Conservation (phyloP, 2,797 vertebrate species). For the Leuciscus waleckii region DNA sequence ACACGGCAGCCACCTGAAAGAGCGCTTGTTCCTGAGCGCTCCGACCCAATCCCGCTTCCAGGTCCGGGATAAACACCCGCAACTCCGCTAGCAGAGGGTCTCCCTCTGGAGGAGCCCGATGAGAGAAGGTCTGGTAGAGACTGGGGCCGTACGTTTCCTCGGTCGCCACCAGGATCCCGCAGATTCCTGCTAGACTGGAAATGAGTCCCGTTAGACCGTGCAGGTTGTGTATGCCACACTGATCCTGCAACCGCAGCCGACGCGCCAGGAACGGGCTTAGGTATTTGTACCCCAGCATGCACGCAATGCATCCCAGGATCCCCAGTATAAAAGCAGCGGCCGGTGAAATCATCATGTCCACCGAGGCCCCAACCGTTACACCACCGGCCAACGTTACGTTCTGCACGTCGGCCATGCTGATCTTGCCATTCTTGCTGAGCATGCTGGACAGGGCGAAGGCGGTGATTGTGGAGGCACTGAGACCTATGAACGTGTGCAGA, state of each 20-base stretch:
- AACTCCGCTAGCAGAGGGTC: conserved; percentile 72
- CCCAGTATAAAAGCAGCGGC: conserved; percentile 79
- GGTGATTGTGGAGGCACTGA: conserved; percentile 80
- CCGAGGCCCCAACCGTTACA: conserved; percentile 81
- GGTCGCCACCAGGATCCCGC: conserved; percentile 71
- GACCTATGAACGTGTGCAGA: conserved; percentile 86
- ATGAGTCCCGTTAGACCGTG: conserved; percentile 85
- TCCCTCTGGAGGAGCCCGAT: conserved; percentile 70
- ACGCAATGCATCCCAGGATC: conserved; percentile 75
- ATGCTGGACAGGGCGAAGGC: conserved; percentile 82
- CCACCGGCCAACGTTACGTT: conserved; percentile 86
- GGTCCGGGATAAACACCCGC: conserved; percentile 61
- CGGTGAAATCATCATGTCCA: conserved; percentile 82
- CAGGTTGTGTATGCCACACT: conserved; percentile 88
- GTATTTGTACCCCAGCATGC: conserved; percentile 85
- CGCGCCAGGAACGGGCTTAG: conserved; percentile 78
- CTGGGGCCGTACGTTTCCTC: conserved; percentile 72
- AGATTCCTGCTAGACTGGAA: conserved; percentile 76
- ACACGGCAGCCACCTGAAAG: conserved; percentile 79
- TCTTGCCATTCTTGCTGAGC: conserved; percentile 79
- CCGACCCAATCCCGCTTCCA: conserved; percentile 62
- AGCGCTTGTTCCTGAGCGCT: conserved; percentile 75
- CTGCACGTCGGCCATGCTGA: conserved; percentile 84
- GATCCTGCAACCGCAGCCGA: conserved; percentile 78
- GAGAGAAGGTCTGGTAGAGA: conserved; percentile 73